phyloP scores from a whole-genome alignment of 2,797 vertebrate species.

The Eurystomus glaucurus region DNA sequence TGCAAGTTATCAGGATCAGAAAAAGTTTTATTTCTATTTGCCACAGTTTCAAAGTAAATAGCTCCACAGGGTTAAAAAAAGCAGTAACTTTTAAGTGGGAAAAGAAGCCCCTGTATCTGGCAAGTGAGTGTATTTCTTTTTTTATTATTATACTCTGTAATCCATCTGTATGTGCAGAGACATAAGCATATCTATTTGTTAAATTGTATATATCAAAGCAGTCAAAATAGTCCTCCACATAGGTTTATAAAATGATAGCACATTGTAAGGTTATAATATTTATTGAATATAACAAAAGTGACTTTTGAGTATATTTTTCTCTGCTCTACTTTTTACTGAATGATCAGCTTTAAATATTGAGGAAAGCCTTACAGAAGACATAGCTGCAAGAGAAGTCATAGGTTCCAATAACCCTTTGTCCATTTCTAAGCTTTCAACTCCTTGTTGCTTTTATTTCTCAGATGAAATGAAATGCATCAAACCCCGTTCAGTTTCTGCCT shows the following conservation, averaged over 20 bases:
- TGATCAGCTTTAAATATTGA: constrained; percentile 45
- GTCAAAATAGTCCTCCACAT: background rate
- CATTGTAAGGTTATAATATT: background rate
- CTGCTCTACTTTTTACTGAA: background rate
- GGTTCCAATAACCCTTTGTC: constrained; percentile 50
- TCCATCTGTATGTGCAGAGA: background rate
- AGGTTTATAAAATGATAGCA: constrained; percentile 7
- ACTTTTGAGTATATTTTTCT: background rate
- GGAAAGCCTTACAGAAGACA: constrained; percentile 34
- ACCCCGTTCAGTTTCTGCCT: constrained; percentile 29
- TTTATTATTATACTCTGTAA: background rate
- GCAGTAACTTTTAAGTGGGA: background rate
- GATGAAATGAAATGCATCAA: constrained; percentile 51
- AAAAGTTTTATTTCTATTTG: constrained; percentile 45
- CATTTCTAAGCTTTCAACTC: constrained; percentile 34
- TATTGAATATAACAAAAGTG: background rate
- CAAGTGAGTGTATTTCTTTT: background rate
- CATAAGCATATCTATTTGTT: background rate
- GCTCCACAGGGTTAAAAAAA: constrained; percentile 1
- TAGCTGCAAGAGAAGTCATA: constrained; percentile 10
- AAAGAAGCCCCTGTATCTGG: background rate
- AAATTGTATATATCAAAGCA: background rate
- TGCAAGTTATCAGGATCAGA: constrained; percentile 30
- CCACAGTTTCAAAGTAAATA: constrained; percentile 53
- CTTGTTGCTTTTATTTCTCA: constrained; percentile 11